Conservation (phyloP, 2,888 invertebrate species). For the Sphaerophoria rueppellii region DNA sequence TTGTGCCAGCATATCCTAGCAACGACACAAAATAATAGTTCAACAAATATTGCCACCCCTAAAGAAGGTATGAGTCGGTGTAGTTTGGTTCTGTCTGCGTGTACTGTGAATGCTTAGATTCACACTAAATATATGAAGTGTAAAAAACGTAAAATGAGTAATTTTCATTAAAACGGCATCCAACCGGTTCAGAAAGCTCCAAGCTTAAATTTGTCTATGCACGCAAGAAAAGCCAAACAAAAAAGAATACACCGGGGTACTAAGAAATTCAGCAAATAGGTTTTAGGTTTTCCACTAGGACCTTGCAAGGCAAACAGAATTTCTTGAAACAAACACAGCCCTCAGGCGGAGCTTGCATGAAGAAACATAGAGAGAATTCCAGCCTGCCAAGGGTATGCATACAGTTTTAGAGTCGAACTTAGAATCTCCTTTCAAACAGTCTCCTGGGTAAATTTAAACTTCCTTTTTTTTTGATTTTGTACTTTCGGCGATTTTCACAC, state of each 20-base stretch:
- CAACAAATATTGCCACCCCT: constrained; percentile 36
- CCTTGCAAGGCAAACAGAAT: constrained; percentile 30
- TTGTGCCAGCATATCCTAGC: background rate
- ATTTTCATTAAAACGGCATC: constrained; percentile 67
- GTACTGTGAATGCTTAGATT: constrained; percentile 12
- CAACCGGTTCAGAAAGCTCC: constrained; percentile 38
- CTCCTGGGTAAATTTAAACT: constrained; percentile 30
- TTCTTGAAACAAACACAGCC: constrained; percentile 30
- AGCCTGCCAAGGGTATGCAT: constrained; percentile 1
- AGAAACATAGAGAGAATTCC: background rate
- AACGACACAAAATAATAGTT: constrained; percentile 10
- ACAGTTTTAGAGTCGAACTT: constrained; percentile 19
- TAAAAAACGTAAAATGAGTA: constrained; percentile 50
- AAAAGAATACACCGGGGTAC: background rate
- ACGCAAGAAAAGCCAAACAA: constrained; percentile 15
- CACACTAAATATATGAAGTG: constrained; percentile 16
- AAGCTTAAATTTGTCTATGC: constrained; percentile 55
- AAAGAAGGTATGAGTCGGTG: background rate
- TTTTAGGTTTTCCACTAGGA: constrained; percentile 36
- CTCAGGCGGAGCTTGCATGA: background rate
- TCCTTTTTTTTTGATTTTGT: constrained; percentile 31
- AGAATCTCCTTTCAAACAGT: constrained; percentile 32
- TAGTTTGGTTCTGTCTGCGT: background rate
- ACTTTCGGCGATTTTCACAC: constrained; percentile 49
- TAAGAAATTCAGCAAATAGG: constrained; percentile 44